A percentile compares a stretch with the other conserved stretches of the same genome.
These are phyloP conservation scores for Anguilla pacifica DNA, from an alignment of 2,797 vertebrate species.

Conservation along the genomic window DNA sequence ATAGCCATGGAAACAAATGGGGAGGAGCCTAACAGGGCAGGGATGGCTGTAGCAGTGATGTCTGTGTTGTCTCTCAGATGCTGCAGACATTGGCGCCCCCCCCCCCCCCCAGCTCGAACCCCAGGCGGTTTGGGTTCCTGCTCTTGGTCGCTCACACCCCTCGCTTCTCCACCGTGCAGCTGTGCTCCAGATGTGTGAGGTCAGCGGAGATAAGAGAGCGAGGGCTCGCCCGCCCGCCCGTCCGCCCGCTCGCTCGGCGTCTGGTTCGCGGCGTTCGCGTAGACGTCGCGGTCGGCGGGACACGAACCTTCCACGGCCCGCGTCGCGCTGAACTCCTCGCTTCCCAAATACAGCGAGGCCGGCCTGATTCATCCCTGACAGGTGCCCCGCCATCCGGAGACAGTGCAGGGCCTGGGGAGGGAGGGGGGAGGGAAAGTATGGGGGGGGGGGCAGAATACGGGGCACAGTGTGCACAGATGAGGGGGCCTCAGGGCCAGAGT, in stretches of 20 bases:
- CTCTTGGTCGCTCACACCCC: slow-evolving; percentile 12
- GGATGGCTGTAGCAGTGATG: background rate
- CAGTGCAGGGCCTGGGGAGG: slow-evolving; percentile 46
- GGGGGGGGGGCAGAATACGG: slow-evolving; percentile 60
- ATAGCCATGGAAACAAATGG: background rate
- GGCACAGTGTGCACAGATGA: slow-evolving; percentile 52
- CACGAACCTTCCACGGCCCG: slow-evolving; percentile 76
- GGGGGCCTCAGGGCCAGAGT: slow-evolving; percentile 50
- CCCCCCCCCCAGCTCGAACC: background rate
- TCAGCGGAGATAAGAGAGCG: background rate
- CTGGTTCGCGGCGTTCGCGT: slow-evolving; percentile 66
- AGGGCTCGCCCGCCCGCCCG: slow-evolving; percentile 2
- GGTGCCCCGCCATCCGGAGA: slow-evolving; percentile 57
- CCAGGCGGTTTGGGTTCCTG: background rate
- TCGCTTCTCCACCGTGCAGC: slow-evolving; percentile 40
- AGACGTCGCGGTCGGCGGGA: slow-evolving; percentile 75
- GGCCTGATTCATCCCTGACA: slow-evolving; percentile 81
- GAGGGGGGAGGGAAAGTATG: background rate
- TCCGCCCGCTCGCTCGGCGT: too few relatives aligned
- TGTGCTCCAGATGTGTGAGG: slow-evolving; percentile 65
- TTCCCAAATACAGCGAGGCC: slow-evolving; percentile 77
- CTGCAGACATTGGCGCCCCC: too few relatives aligned
- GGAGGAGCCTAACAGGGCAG: background rate
- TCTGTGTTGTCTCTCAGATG: background rate
- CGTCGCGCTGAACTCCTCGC: slow-evolving; percentile 82